These are phyloP conservation scores for Ceyx cyanopectus DNA, from an alignment of 2,113 vertebrate species.

Conservation along the genomic window DNA sequence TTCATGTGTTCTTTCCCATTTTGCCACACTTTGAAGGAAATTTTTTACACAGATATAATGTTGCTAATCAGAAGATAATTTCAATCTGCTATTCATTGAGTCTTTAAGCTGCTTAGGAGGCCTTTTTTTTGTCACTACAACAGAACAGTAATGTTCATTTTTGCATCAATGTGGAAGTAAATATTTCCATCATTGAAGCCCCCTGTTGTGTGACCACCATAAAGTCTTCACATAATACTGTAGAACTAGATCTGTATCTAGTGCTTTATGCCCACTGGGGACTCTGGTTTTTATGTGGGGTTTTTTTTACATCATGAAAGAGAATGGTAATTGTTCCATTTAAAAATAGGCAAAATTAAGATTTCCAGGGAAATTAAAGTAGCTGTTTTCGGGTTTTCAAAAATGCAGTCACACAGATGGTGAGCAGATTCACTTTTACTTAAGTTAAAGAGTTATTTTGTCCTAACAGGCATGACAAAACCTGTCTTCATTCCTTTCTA, in stretches of 20 bases:
- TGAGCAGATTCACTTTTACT: conserved; percentile 70
- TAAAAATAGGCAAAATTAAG: neutral
- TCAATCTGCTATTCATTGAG: neutral
- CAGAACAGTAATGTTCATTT: conserved; percentile 47
- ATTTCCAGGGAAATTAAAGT: neutral
- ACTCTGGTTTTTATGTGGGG: neutral
- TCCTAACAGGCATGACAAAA: conserved; percentile 83
- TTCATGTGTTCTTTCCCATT: neutral
- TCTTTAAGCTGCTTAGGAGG: neutral
- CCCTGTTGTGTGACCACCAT: conserved; percentile 19
- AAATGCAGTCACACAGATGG: conserved; percentile 33
- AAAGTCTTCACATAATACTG: conserved; percentile 17
- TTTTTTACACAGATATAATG: neutral
- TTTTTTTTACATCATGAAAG: neutral
- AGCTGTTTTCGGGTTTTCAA: conserved; percentile 20
- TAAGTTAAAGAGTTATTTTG: conserved; percentile 75
- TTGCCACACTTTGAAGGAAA: neutral
- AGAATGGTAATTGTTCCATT: neutral
- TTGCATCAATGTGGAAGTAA: conserved; percentile 18
- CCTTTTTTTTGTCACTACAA: conserved; percentile 8
- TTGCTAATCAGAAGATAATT: neutral
- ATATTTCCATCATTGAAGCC: neutral
- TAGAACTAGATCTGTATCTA: neutral
- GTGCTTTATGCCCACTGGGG: neutral
- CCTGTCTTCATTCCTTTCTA: conserved; percentile 87